These are phyloP conservation scores for Carapus acus DNA, from an alignment of 2,797 vertebrate genomes.

Conservation along the genomic window DNA sequence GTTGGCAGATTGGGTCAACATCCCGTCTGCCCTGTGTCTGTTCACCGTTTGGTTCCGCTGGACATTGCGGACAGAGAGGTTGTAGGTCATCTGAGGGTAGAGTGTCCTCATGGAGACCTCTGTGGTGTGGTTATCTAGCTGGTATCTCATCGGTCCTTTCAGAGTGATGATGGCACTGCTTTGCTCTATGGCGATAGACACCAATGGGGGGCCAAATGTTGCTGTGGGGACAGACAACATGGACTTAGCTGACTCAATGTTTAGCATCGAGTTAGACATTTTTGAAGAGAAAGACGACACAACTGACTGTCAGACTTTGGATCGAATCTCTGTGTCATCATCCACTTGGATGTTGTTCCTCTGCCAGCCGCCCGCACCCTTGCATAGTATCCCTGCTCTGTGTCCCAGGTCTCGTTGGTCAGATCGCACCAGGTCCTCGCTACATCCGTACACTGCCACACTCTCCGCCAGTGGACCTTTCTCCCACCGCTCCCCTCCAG, in stretches of 20 bases:
- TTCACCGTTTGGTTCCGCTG: slow-evolving; percentile 44
- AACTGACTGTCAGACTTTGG: slow-evolving; percentile 69
- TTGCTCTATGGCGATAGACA: slow-evolving; percentile 50
- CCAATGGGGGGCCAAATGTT: slow-evolving; percentile 63
- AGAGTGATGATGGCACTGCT: slow-evolving; percentile 52
- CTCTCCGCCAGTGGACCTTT: slow-evolving; percentile 54
- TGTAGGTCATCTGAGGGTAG: slow-evolving; percentile 62
- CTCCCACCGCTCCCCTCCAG: slow-evolving; percentile 13
- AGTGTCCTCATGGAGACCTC: slow-evolving; percentile 49
- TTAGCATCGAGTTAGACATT: too few relatives aligned
- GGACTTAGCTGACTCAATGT: too few relatives aligned
- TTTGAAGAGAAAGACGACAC: background rate
- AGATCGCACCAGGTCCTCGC: slow-evolving; percentile 63
- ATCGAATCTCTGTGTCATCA: slow-evolving; percentile 51
- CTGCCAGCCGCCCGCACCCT: slow-evolving; percentile 54
- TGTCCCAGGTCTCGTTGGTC: slow-evolving; percentile 59
- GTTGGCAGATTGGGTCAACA: background rate
- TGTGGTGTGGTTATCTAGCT: slow-evolving; percentile 31
- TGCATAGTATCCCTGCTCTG: slow-evolving; percentile 56
- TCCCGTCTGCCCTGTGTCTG: slow-evolving; percentile 1
- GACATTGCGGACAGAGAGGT: slow-evolving; percentile 54
- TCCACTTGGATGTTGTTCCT: slow-evolving; percentile 56
- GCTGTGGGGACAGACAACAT: slow-evolving; percentile 45
- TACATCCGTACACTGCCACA: slow-evolving; percentile 46
- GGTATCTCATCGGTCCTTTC: slow-evolving; percentile 66